Base-by-base conservation (phyloP, 2,113 vertebrate genomes). In the Eublepharis macularius region DNA sequence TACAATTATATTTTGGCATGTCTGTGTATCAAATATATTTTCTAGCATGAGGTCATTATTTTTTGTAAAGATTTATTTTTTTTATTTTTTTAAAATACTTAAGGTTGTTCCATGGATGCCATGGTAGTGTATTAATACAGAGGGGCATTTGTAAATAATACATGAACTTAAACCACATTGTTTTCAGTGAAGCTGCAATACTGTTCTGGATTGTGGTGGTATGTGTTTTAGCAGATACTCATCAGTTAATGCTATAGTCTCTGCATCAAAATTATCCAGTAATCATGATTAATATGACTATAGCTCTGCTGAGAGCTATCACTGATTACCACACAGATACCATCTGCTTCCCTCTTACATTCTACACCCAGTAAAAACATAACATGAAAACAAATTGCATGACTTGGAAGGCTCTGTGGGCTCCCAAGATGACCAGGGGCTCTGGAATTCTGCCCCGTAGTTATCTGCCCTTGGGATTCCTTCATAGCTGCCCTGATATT, bases 91-190 rank as follows among this genome's bases (percentile, higher is more conserved):
- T n/a, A n/a, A n/a, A n/a, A n/a, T n/a, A n/a, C n/a, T n/a, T n/a
- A n/a, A n/a, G 74, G 51, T 4, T 2, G 0, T 63, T 86, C 45
- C 81, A 83, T 87, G 86, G 92, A 92, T 94, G 87, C 92, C 90
- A 88, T 94, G 89, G 87, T 82, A 92, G 29, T 93, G 90, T 87
- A 75, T 54, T 90, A 80, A 87, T 85, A 90, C 83, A 86, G 24
- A 91, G 84, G 34, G 54, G 65, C 47, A 63, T 87, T 76, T 86
- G 34, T 76, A 76, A 36, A 13, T 36, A 63, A 41, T 41, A 12
- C 7, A 36, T 43, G 51, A 19, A 78, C 12, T 63, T 29, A 39
- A 36, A 2, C 26, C 11, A 43, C 39, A 32, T 34, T 79, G 36
- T 60, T 79, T 65, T 66, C 13, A 66, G 60, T n/a, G 14, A 16